Conservation (phyloP, 2,797 vertebrate species). For the Salarias fasciatus region DNA sequence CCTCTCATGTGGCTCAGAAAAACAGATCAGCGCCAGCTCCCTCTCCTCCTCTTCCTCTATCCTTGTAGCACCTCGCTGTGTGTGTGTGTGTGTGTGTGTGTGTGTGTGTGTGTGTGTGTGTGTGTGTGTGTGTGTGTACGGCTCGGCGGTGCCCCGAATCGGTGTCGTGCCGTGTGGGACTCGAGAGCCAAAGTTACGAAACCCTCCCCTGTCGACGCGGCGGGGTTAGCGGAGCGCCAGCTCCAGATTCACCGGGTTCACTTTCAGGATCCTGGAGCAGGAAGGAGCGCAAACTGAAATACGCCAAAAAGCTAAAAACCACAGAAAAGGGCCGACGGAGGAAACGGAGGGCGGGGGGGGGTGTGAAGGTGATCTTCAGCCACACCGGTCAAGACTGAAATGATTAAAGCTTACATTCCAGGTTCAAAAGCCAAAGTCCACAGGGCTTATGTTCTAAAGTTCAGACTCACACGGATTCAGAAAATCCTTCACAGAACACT, state of each 20-base stretch:
- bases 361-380: not conserved
- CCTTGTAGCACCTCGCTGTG: conserved; percentile 26
- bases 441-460: not conserved
- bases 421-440: not conserved
- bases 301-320: not conserved
- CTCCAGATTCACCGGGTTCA: conserved; percentile 26
- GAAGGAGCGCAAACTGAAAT: no score
- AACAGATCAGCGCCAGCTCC: conserved; percentile 19
- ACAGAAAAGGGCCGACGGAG: not conserved
- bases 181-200: conserved; percentile 33
- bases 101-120: conserved; percentile 1
- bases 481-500: no score
- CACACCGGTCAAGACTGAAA: not conserved
- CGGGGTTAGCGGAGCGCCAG: conserved; percentile 49
- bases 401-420: not conserved
- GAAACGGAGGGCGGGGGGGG: not conserved
- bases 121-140: conserved; percentile 15
- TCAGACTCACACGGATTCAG: no score
- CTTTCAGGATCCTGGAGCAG: conserved; percentile 28
- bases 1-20: conserved; percentile 19
- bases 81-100: not conserved
- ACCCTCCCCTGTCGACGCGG: conserved; percentile 38
- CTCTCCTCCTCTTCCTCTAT: conserved; percentile 11
- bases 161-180: conserved; percentile 22
- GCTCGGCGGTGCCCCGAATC: conserved; percentile 29